Evolutionary conservation across 2,113 vertebrate genomes (phyloP).

Genomic region (Cryptomyrus ogoouensis): DNA sequence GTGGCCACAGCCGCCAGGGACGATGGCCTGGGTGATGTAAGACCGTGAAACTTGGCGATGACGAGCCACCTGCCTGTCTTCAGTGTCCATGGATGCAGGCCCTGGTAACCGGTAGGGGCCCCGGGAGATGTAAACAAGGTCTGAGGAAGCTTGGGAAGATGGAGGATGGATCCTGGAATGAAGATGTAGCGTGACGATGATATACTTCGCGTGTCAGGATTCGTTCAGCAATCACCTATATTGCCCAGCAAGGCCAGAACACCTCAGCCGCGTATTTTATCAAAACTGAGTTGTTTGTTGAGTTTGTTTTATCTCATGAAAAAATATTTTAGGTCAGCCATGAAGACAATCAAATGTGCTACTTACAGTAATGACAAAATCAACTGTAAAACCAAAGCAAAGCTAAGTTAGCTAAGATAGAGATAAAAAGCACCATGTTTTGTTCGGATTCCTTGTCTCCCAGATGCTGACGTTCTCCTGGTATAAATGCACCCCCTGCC

Average conservation of each 20-base stretch:
- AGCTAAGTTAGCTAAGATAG: neutral
- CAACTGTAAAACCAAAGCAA: neutral
- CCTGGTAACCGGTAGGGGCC: neutral
- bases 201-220: neutral
- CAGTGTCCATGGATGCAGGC: neutral
- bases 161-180: neutral
- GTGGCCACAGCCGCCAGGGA: neutral
- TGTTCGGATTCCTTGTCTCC: neutral
- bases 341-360: neutral
- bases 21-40: conserved; percentile 20
- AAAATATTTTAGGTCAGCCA: neutral
- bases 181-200: neutral
- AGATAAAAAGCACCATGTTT: neutral
- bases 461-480: neutral
- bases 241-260: neutral
- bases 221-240: neutral
- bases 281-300: neutral
- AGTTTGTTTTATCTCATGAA: neutral
- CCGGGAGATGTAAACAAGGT: neutral
- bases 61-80: neutral
- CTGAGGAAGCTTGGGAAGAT: neutral
- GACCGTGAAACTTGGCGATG: conserved; percentile 5
- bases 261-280: neutral
- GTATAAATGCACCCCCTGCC: neutral
- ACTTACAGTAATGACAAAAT: neutral